Evolutionary conservation across 2,797 vertebrate genomes (phyloP), one percentile per base, ranked within the genome.

Genomic region (Ctenosaura bakeri): DNA sequence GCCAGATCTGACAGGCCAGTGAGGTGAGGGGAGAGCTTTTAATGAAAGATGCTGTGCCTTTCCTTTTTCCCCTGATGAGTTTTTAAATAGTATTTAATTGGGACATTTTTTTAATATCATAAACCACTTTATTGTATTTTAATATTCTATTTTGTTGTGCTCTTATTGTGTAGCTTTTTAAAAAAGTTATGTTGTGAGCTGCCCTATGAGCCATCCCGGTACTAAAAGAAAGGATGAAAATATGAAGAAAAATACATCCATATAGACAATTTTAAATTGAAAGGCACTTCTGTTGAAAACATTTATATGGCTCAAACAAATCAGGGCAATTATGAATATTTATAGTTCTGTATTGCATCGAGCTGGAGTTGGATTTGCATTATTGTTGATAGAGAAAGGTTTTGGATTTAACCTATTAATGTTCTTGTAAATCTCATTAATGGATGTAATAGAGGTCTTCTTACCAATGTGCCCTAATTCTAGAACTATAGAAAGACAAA

Each of bases 391-490:
- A 92, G 90, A 90, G 89, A 92, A 93, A 89, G 89, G 29, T 4
- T 95, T 96, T 92, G 94, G 88, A 93, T 96, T 96, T 95, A 96
- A 46, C 85, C 83, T 94, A 90, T 94, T 91, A 94, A 32, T 66
- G 8, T 91, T 96, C 94, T 91, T 95, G 93, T 92, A 95, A 96
- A 96, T 94, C 94, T 96, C 90, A 90, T 93, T 95, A 95, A 94
- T 95, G 91, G 90, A 90, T 95, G 88, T 94, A 95, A 91, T 59
- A 94, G 89, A 94, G 13, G 59, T 92, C 64, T 79, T 74, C 32
- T 92, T 94, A 93, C 79, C 80, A 96, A 86, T 76, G 77, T 89
- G 42, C 42, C 93, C 94, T 96, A 91, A 94, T 96, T 96, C 92
- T 96, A 77, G 85, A 95, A 56, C 82, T 88, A 6, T 86, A 92